A percentile compares a stretch with the other conserved stretches of the same genome.
Conservation (phyloP, 2,797 vertebrate species). For the Oryzias sinensis region DNA sequence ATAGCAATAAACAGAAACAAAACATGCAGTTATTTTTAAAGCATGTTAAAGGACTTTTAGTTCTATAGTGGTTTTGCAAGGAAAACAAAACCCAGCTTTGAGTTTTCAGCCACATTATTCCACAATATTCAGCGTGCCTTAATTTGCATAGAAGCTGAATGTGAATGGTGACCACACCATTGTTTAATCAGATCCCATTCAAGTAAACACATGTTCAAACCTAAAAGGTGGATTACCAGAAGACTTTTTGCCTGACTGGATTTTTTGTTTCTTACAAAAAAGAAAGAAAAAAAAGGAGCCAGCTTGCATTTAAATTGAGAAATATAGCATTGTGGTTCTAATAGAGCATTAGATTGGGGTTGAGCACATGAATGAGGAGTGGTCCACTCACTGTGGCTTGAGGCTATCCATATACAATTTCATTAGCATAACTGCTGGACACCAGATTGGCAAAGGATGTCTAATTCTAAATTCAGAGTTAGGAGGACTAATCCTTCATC, state of each 20-base stretch:
- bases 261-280: slow-evolving; percentile 22
- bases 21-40: neutral
- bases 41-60: neutral
- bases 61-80: neutral
- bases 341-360: slow-evolving; percentile 78
- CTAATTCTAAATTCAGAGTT: slow-evolving; percentile 61
- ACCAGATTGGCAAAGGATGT: slow-evolving; percentile 52
- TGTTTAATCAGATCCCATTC: slow-evolving; percentile 38
- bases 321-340: slow-evolving; percentile 66
- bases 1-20: neutral
- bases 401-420: slow-evolving; percentile 56
- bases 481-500: slow-evolving; percentile 54
- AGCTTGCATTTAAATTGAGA: slow-evolving; percentile 61
- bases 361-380: slow-evolving; percentile 73
- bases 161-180: slow-evolving; percentile 23
- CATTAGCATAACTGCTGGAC: slow-evolving; percentile 78
- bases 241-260: slow-evolving; percentile 47
- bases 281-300: slow-evolving; percentile 33
- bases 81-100: slow-evolving; percentile 12
- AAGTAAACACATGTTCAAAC: slow-evolving; percentile 56
- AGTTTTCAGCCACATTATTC: slow-evolving; percentile 1
- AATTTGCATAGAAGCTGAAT: slow-evolving; percentile 29
- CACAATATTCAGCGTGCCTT: slow-evolving; percentile 3
- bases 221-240: slow-evolving; percentile 51
- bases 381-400: slow-evolving; percentile 59